These are phyloP conservation scores for Coregonus clupeaformis DNA, from an alignment of 2,113 vertebrate species.

Conservation along the genomic window DNA sequence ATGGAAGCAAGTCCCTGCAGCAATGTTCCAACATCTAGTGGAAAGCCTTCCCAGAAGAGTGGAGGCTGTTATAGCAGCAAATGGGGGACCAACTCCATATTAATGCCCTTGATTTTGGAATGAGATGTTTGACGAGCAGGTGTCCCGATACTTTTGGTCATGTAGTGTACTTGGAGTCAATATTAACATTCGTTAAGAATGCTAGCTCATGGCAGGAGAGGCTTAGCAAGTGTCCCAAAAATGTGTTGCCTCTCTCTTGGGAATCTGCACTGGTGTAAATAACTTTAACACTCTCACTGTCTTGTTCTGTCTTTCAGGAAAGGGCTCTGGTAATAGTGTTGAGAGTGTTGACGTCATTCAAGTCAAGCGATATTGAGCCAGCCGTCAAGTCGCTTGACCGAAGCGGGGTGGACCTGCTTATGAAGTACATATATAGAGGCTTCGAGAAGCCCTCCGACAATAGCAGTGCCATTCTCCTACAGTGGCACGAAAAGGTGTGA, in stretches of 20 bases:
- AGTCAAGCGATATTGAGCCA: slow-evolving; percentile 85
- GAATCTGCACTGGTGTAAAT: neutral
- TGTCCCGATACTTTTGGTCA: neutral
- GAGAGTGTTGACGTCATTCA: slow-evolving; percentile 84
- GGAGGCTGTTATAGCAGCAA: no score
- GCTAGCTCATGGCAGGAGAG: no score
- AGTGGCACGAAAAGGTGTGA: slow-evolving; percentile 89
- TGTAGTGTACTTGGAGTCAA: no score
- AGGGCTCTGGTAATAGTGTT: slow-evolving; percentile 81
- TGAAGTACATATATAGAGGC: slow-evolving; percentile 92
- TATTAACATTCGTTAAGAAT: no score
- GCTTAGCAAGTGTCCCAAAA: no score
- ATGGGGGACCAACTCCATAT: no score
- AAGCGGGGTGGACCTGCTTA: slow-evolving; percentile 83
- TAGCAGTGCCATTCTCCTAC: slow-evolving; percentile 86
- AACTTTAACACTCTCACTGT: neutral
- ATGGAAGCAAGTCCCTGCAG: no score
- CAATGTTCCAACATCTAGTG: no score
- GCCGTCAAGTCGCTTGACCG: slow-evolving; percentile 84
- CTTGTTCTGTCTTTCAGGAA: slow-evolving; percentile 67
- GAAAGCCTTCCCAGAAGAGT: no score
- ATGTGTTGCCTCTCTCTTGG: neutral
- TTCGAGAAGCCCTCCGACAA: slow-evolving; percentile 88
- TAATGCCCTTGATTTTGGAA: no score
- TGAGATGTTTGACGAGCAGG: no score